Conservation (phyloP, 2,113 vertebrate genomes). For the Australoheros scitulus region DNA sequence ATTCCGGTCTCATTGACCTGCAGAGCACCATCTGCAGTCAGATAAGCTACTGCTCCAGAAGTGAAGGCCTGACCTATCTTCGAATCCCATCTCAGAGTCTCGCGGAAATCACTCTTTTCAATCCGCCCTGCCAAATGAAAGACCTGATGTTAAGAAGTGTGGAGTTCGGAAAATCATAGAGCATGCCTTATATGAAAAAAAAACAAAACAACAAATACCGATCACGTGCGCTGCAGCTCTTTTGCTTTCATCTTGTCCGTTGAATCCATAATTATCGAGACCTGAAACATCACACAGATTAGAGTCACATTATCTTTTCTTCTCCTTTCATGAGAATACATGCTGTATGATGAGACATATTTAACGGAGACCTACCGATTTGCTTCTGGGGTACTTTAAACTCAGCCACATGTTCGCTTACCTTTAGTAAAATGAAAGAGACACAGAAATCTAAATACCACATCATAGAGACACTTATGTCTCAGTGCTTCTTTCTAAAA, state of each 20-base stretch:
- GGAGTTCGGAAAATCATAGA: neutral
- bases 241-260: neutral
- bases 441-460: slow-evolving; percentile 27
- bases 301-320: neutral
- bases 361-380: slow-evolving; percentile 63
- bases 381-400: slow-evolving; percentile 53
- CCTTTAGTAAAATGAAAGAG: slow-evolving; percentile 49
- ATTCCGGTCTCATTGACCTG: slow-evolving; percentile 83
- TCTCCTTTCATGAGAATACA: neutral
- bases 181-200: neutral
- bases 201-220: slow-evolving; percentile 47
- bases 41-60: slow-evolving; percentile 77
- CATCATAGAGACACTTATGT: slow-evolving; percentile 15
- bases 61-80: slow-evolving; percentile 75
- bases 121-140: slow-evolving; percentile 49
- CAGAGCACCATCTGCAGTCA: slow-evolving; percentile 71
- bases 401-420: neutral
- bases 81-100: slow-evolving; percentile 83
- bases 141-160: neutral
- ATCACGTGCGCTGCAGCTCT: slow-evolving; percentile 74
- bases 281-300: slow-evolving; percentile 54
- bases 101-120: rapidly evolving
- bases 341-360: neutral
- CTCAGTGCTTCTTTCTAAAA: neutral
- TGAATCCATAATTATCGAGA: neutral